Evolutionary conservation across 2,888 invertebrate species (phyloP).

Genomic region (Rhabditophanes sp.): DNA sequence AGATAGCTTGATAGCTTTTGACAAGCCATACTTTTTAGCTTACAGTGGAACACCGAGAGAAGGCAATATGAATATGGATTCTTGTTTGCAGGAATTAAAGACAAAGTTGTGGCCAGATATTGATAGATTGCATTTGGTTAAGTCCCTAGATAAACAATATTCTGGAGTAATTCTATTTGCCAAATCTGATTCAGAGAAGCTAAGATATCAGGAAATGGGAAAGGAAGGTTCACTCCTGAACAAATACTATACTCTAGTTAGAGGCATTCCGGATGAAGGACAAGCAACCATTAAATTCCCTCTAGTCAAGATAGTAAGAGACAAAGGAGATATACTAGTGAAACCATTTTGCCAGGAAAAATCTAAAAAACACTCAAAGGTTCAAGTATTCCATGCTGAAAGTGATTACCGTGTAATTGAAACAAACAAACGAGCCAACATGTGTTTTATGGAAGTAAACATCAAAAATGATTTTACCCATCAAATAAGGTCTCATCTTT

Average conservation of each 20-base stretch:
- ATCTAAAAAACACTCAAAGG: background rate
- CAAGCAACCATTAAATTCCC: slow-evolving; percentile 14
- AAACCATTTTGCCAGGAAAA: slow-evolving; percentile 10
- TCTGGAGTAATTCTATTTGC: slow-evolving; percentile 19
- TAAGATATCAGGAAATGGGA: slow-evolving; percentile 11
- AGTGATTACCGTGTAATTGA: slow-evolving; percentile 13
- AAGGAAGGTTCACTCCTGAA: slow-evolving; percentile 6
- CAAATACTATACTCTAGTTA: slow-evolving; percentile 11
- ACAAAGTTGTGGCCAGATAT: slow-evolving; percentile 8
- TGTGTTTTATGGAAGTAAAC: slow-evolving; percentile 18
- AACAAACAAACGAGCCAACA: slow-evolving; percentile 1
- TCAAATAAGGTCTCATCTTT: slow-evolving; percentile 19
- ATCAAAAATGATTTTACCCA: too few relatives aligned
- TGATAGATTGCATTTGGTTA: slow-evolving; percentile 15
- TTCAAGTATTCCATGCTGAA: slow-evolving; percentile 8
- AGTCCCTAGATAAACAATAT: slow-evolving; percentile 12
- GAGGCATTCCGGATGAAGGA: slow-evolving; percentile 10
- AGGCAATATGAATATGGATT: slow-evolving; percentile 12
- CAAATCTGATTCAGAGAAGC: slow-evolving; percentile 6
- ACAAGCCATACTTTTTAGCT: slow-evolving; percentile 16
- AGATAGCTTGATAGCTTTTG: slow-evolving; percentile 21
- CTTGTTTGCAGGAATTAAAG: slow-evolving; percentile 11
- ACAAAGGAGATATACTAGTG: slow-evolving; percentile 11
- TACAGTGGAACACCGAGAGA: slow-evolving; percentile 11
- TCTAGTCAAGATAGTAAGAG: slow-evolving; percentile 12